Conservation (phyloP, 2,888 invertebrate species). For the Alloscopus bannaensis region DNA sequence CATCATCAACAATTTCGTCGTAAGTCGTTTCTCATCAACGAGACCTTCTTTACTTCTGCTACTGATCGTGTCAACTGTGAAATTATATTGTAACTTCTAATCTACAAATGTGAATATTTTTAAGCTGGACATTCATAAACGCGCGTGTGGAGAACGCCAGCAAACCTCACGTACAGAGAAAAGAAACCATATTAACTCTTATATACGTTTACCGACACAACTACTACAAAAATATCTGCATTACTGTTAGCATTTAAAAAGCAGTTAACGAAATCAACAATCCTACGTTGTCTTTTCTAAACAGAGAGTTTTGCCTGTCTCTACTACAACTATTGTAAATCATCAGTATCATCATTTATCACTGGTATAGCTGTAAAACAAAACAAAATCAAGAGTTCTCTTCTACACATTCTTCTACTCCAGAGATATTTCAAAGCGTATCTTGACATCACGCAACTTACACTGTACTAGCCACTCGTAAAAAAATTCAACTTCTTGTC, state of each 20-base stretch:
- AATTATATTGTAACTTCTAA: conserved; percentile 46
- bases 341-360: conserved; percentile 16
- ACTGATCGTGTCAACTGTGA: conserved; percentile 64
- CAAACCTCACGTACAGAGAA: neutral
- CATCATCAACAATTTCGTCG: neutral
- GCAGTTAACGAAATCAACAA: neutral
- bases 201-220: too few relatives aligned
- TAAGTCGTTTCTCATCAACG: neutral
- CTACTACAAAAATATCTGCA: neutral
- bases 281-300: neutral
- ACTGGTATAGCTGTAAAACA: conserved; percentile 12
- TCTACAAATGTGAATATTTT: conserved; percentile 40
- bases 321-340: neutral
- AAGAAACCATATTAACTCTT: neutral
- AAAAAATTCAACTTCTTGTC: neutral
- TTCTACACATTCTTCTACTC: too few relatives aligned
- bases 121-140: conserved; percentile 34
- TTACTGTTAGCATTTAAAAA: neutral
- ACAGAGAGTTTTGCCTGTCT: neutral
- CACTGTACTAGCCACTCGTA: neutral
- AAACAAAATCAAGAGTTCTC: too few relatives aligned
- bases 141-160: neutral
- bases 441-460: too few relatives aligned
- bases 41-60: conserved; percentile 10
- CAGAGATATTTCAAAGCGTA: too few relatives aligned